A percentile compares a stretch with the other conserved stretches of the same genome.
Evolutionary conservation across 2,888 invertebrate genomes (phyloP).

Genomic region (Geophilus truncorum): DNA sequence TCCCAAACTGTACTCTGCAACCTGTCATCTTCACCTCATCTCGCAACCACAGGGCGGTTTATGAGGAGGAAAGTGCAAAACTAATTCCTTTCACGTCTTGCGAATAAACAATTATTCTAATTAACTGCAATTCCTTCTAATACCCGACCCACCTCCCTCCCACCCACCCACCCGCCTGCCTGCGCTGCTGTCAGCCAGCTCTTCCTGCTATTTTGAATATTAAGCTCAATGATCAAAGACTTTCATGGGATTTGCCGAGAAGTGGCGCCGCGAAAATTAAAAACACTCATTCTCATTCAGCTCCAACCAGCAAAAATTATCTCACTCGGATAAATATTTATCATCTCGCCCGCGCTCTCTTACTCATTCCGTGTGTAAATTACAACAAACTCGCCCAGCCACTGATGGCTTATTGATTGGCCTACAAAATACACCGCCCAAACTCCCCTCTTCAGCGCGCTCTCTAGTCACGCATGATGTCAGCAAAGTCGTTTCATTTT

Average conservation of each 20-base stretch:
- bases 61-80: background rate
- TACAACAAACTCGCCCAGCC: constrained; percentile 6
- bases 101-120: background rate
- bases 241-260: background rate
- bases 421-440: constrained; percentile 30
- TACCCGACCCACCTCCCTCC: background rate
- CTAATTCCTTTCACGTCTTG: background rate
- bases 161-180: no score
- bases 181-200: background rate
- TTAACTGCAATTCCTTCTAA: background rate
- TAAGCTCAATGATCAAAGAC: constrained; percentile 1
- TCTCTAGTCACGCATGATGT: constrained; percentile 6
- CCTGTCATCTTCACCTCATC: background rate
- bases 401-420: constrained; percentile 33
- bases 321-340: background rate
- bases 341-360: background rate
- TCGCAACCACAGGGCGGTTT: background rate
- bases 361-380: background rate
- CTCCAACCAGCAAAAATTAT: background rate
- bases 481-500: constrained; percentile 15
- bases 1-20: background rate
- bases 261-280: background rate
- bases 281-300: background rate
- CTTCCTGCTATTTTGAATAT: background rate
- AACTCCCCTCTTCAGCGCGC: background rate